Percentiles rank a stretch among this genome's conserved stretches.
phyloP scores from a whole-genome alignment of 92 coral and sea anemone genomes.

The Galaxea fascicularis region DNA sequence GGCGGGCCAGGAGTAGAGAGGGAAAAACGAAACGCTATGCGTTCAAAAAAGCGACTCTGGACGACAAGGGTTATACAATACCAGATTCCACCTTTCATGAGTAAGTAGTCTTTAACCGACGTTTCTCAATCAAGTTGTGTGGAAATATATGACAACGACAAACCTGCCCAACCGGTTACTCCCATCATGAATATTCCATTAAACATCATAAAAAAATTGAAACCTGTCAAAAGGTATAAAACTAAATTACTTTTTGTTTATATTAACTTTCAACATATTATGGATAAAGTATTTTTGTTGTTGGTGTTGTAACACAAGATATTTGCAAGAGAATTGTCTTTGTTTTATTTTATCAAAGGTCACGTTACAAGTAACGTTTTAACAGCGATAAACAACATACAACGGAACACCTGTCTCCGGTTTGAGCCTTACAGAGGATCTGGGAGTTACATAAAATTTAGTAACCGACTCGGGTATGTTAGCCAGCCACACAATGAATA shows the following conservation, averaged over 20 bases:
- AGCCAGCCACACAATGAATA: neutral
- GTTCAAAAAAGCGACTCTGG: slow-evolving; percentile 78
- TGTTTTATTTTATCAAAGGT: neutral
- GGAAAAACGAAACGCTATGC: slow-evolving; percentile 73
- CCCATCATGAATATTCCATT: too few relatives aligned
- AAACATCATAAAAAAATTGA: too few relatives aligned
- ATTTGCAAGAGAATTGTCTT: too few relatives aligned
- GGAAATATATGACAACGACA: too few relatives aligned
- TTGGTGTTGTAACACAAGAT: too few relatives aligned
- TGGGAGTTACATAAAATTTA: slow-evolving; percentile 68
- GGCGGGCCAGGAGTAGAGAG: neutral
- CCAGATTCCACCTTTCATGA: slow-evolving; percentile 59
- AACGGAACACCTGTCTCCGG: slow-evolving; percentile 71
- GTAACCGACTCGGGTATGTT: slow-evolving; percentile 66
- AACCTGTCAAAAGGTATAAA: too few relatives aligned
- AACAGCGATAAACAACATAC: slow-evolving; percentile 61
- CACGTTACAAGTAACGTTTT: slow-evolving; percentile 43
- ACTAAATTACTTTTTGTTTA: too few relatives aligned
- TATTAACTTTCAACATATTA: too few relatives aligned
- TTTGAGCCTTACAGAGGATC: slow-evolving; percentile 70
- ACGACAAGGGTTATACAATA: slow-evolving; percentile 71
- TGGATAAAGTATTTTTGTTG: too few relatives aligned
- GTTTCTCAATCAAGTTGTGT: too few relatives aligned
- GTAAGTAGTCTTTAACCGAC: slow-evolving; percentile 43
- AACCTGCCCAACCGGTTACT: too few relatives aligned